Base-by-base conservation (phyloP, 2,888 invertebrate genomes). In the Hypercompe scribonia region DNA sequence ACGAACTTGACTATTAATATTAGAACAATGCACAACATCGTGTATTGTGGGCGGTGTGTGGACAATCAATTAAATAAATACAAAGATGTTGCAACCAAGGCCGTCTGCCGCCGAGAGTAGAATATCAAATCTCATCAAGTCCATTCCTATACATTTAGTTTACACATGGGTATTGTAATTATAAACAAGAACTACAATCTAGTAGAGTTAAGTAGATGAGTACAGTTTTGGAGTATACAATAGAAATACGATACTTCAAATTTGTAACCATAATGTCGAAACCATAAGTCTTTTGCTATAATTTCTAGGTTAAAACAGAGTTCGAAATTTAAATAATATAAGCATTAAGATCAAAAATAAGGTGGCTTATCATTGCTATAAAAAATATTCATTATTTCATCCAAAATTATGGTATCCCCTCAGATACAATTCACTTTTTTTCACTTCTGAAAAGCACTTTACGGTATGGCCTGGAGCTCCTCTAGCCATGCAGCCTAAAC, bases 1-100 rank as follows among this genome's bases (percentile, higher is more conserved):
- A 82, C 46, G 83, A 84, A 84, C 84, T 82, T 80, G 82, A 84
- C 72, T 75, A 66, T 64, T 69, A 70, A 65, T 65, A 64, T 70
- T 4, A 68, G 42, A 71, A 72, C 65, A 73, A 72, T 63, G 66
- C 39, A 39, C 46, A 63, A 18, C 28, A 33, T 46, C 31, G 50
- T 46, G 34, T 64, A 75, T 65, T 72, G 73, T 69, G 74, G 28
- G 68, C 63, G 70, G 70, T 7, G 74, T 79, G 61, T 71, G 72
- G 54, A 79, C 24, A 65, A 65, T 77, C 61, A 74, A 79, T 75
- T 74, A 72, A 70, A 81, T 72, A 58, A 68, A 79, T 72, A 73
- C 58, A 77, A 50, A 39, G 36, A 67, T 65, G 65, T 34, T 28
- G 65, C 65, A 71, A 78, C 75, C 69, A 66, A 74, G 76, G 46